Percentiles rank a stretch among this genome's conserved stretches.
phyloP scores from a whole-genome alignment of 1,140 invertebrate species.

The Leptoteleia sp. region DNA sequence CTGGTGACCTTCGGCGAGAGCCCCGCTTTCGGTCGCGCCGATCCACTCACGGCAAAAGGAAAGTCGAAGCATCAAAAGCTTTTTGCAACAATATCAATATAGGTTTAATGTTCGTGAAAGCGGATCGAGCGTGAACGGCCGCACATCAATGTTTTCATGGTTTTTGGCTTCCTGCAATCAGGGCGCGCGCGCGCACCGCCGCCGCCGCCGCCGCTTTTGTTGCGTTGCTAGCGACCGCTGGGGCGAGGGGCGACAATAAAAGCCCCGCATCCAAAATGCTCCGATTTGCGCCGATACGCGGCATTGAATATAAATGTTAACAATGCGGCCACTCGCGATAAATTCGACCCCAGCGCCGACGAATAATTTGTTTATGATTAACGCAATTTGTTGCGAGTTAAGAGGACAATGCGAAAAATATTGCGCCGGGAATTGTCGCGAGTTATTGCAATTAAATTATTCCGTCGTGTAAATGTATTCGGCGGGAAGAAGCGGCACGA shows the following conservation, averaged over 20 bases:
- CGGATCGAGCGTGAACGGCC: conserved; percentile 51
- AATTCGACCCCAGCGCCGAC: neutral
- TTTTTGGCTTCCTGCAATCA: conserved; percentile 31
- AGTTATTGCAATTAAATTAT: conserved; percentile 36
- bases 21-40: conserved; percentile 64
- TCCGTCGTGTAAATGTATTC: conserved; percentile 10
- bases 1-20: conserved; percentile 63
- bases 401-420: conserved; percentile 30
- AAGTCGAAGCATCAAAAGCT: conserved; percentile 46
- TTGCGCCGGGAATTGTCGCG: conserved; percentile 10
- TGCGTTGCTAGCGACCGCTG: neutral
- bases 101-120: conserved; percentile 71
- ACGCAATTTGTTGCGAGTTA: conserved; percentile 25
- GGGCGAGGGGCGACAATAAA: conserved; percentile 20
- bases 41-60: conserved; percentile 56
- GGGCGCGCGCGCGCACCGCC: neutral
- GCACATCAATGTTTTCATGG: conserved; percentile 47
- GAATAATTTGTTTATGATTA: conserved; percentile 42
- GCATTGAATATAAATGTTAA: conserved; percentile 28
- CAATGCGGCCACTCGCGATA: conserved; percentile 26
- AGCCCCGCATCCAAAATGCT: conserved; percentile 24
- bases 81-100: conserved; percentile 64
- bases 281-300: conserved; percentile 10
- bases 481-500: neutral
- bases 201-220: neutral